Evolutionary conservation across 1,140 invertebrate genomes (phyloP), one percentile per base, ranked within the genome.

Genomic region (Aleiodes sp.): DNA sequence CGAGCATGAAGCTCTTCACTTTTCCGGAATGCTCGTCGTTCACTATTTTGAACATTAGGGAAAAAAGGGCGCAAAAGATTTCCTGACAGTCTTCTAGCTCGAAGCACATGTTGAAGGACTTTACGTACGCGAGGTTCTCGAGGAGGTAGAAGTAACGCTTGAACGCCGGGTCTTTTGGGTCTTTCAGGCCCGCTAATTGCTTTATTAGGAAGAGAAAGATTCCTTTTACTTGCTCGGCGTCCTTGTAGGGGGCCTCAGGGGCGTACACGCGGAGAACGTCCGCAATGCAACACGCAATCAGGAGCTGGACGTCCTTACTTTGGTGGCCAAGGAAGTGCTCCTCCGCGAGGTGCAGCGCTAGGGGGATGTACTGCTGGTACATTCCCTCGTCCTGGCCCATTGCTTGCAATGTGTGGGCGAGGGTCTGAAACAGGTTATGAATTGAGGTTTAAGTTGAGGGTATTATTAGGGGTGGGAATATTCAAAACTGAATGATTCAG

Each of bases 41-140:
- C 75, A 98, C 94, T 84, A 98, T 97, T 84, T 92, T 94, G 82
- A 99, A 98, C 90, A 99, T 97, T n/a, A 98, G 89, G 57, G 93
- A 92, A 85, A 98, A 98, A 0, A 99, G 88, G 39, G 92, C 91
- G 79, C 95, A 96, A 82, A 99, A 98, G 77, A 99, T 98, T 84
- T 98, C 95, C 85, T 98, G 96, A 77, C 94, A 98, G 83, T 98
- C 96, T 84, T 99, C 97, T 37, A 99, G 84, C 82, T 99, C 97
- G 82, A 99, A 97, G 84, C 97, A 99, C 92, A 99, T 98, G 84
- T 98, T 98, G 84, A 99, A 99, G 0, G 96, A 98, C 83, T 99
- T 99, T 19, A 98, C 97, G 86, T 97, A 99, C 8, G 97, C 96
- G 70, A 99, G 88, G 86, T 98, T 99, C 88, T 98, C 94, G 68